Evolutionary conservation across 92 coral and sea anemone genomes (phyloP), one percentile per base, ranked within the genome.

Genomic region (Parazoanthus atlanticus): DNA sequence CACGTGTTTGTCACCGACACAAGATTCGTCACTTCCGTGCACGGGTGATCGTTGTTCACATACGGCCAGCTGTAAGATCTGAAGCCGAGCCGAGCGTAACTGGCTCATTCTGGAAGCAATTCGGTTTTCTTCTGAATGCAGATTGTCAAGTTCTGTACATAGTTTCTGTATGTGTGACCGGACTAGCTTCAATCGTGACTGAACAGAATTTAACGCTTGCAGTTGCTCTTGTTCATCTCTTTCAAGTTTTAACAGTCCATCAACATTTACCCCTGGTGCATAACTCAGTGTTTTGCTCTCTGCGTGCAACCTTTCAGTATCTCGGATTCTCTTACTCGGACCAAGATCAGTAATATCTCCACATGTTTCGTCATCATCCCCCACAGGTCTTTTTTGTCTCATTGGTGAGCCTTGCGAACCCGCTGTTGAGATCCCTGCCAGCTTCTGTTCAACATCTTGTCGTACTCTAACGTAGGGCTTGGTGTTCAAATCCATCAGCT

Each of bases 151-250:
- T 58, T 94, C 99, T 29, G 91, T 91, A 85, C 94, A 93, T 70
- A 97, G 80, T 32, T 92, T 86, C 89, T 97, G 99, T 73, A 97
- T 91, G 69, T 94, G 95, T 17, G 93, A 81, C 16, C 95, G 95
- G 21, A 93, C 92, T 21, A 78, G 89, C 85, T 92, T 94, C 76
- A 94, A 61, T 64, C 93, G 92, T 6, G 91, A 88, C 82, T 94
- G 99, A 21, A 95, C 95, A 0, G 84, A 84, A 28, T 93, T 89
- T 3, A 97, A 87, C 73, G 93, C 92, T 73, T 95, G 93, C 46
- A 94, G 80, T 80, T 95, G 96, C 28, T 89, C 90, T 86, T 94
- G 99, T 29, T 97, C 99, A 46, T 97, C 97, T 69, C 93, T 92
- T 88, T 97, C 99, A 23, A 97, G 93, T n/a, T 78, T 85, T 46